Percentiles rank a stretch among this genome's conserved stretches.
Evolutionary conservation across 2,797 vertebrate species (phyloP).

Genomic region (Gorsachius magnificus): DNA sequence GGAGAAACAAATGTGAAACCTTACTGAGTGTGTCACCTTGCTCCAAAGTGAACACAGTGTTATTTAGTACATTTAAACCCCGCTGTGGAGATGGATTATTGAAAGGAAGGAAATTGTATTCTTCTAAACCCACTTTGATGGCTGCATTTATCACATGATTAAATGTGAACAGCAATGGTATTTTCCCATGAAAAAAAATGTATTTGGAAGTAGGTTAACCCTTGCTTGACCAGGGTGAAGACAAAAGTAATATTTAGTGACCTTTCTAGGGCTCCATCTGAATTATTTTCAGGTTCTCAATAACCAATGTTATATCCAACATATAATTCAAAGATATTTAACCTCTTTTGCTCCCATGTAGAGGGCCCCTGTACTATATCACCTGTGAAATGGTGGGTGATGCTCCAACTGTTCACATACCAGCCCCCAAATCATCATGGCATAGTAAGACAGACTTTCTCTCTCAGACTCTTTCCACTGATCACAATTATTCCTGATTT

Average conservation of each 20-base stretch:
- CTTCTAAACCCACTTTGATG: conserved; percentile 40
- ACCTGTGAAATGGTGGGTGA: fast-evolving
- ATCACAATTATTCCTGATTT: not conserved
- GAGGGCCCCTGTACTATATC: not conserved
- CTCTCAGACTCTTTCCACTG: not conserved
- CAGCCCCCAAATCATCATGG: not conserved
- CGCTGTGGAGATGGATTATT: conserved; percentile 30
- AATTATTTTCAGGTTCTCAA: not conserved
- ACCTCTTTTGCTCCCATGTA: not conserved
- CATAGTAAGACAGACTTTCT: not conserved
- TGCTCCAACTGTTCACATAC: not conserved
- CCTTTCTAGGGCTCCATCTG: not conserved
- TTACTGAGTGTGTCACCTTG: conserved; percentile 49
- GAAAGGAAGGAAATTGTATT: conserved; percentile 60
- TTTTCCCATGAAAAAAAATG: not conserved
- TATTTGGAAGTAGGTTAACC: conserved; percentile 9
- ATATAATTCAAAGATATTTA: not conserved
- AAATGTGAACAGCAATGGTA: not conserved
- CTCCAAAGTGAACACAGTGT: conserved; percentile 34
- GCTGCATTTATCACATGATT: conserved; percentile 51
- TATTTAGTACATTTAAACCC: conserved; percentile 56
- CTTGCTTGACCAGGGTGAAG: not conserved
- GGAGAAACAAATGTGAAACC: conserved; percentile 30
- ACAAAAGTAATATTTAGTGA: not conserved
- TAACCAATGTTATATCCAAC: not conserved